Base-by-base conservation (phyloP, 2,113 vertebrate genomes). In the Rhodinocichla rosea region DNA sequence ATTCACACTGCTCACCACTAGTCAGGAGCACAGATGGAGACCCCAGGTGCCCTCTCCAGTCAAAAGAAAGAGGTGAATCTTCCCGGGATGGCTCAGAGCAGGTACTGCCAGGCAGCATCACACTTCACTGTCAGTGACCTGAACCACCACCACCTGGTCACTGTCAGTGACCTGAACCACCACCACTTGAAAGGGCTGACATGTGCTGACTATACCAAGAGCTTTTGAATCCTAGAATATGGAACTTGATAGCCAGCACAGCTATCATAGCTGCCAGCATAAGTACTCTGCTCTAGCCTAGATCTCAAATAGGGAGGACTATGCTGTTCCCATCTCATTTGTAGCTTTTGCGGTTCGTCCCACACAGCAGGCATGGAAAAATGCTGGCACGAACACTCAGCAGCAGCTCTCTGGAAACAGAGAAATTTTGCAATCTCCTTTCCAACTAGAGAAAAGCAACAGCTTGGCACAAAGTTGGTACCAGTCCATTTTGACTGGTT, bases 401-500 rank as follows among this genome's bases (percentile, higher is more conserved):
- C 69, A 87, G 35, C 47, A 57, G 13, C 35, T 49, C 60, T 67
- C 42, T 14, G 33, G 42, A 84, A 91, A 53, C 2, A 53, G 16
- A 71, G 26, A 28, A 57, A 53, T 65, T 62, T 23, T 78, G 47
- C 60, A 45, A 30, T 32, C 30, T 71, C 39, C 30, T n/a, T 82
- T 71, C 50, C 47, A 76, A 90, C 27, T 13, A 71, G 30, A 85
- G 35, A 69, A 75, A 87, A 88, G 57, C 6, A 50, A 71, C 27
- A 60, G 30, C 35, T 80, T 55, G 49, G 33, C 33, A 88, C 35
- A 68, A 12, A 1, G 2, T 6, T 76, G 47, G 19, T 77, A 56
- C 35, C 26, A 49, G 11, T 49, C 16, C 45, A 30, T 52, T 85
- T 44, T 0, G 0, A 76, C 24, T 2, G 1, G n/a, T 21, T 69